Percentiles rank a stretch among this genome's conserved stretches.
phyloP scores from a whole-genome alignment of 1,140 invertebrate genomes.

The Trichomalopsis sarcophagae region DNA sequence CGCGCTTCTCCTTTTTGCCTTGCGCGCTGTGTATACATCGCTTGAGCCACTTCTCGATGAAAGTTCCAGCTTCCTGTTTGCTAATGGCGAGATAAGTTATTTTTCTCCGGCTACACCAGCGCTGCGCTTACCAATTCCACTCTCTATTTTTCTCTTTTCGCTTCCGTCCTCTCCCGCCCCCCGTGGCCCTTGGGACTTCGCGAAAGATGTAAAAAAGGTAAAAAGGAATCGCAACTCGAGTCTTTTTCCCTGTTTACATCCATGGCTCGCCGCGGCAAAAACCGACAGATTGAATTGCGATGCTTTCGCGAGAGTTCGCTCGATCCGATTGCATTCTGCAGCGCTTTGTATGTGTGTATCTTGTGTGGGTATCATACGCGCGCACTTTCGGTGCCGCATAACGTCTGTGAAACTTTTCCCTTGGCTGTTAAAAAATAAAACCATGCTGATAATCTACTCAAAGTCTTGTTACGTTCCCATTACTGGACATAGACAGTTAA shows the following conservation, averaged over 20 bases:
- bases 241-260: conserved; percentile 42
- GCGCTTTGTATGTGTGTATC: background rate
- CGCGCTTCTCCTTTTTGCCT: conserved; percentile 39
- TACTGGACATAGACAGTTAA: too few species aligned
- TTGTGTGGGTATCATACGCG: too few species aligned
- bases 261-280: conserved; percentile 7
- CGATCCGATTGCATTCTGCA: conserved; percentile 8
- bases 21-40: background rate
- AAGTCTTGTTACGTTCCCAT: too few species aligned
- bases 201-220: background rate
- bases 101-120: background rate
- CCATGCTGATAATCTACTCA: too few species aligned
- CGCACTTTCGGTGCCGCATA: background rate
- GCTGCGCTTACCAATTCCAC: conserved; percentile 18
- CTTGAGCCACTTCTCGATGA: conserved; percentile 30
- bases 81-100: conserved; percentile 39
- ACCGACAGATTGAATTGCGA: conserved; percentile 36
- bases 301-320: conserved; percentile 20
- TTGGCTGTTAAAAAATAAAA: too few species aligned
- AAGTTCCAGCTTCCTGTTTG: conserved; percentile 41
- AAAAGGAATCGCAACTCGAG: background rate
- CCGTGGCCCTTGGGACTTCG: background rate
- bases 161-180: background rate
- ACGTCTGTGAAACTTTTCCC: background rate
- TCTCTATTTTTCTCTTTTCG: conserved; percentile 25